Evolutionary conservation across 35 echinoderm and acorn worm genomes (phyloP), one percentile per base, ranked within the genome.

Genomic region (Apostichopus japonicus): DNA sequence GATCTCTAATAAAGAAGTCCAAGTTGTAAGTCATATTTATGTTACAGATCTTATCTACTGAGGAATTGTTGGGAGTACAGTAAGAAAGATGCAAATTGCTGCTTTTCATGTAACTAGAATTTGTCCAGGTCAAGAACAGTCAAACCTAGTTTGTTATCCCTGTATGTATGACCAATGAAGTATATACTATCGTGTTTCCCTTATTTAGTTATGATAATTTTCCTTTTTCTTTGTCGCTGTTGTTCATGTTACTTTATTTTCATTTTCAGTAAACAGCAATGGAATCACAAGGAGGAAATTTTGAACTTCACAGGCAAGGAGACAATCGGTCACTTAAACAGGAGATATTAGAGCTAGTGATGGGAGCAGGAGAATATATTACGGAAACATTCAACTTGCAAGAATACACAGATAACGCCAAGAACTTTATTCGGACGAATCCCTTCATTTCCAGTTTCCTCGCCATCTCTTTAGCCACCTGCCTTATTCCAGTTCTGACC

Each of bases 381-480:
- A 65, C 86, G 8, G 56, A 89, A 23, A 27, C 44, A 53, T 51
- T 89, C 56, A 89, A 89, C 17, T 72, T 89, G 24, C 56, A 89
- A 54, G 63, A 89, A 33, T 24, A 67, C 44, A 65, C 27, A 24
- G 86, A 89, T 2, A 67, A 89, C 0, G 51, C 63, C 1, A 89
- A 73, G 63, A 21, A 23, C 17, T 23, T 89, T 89, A 33, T 73
- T 21, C 13, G 27, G 13, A 56, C 56, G 10, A 10, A 89, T 73
- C 86, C 86, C 8, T 89, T 89, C 22, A 19, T 72, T 65, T 72
- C 86, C 8, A 72, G 56, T 33, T 89, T 89, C 61, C 21, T 89
- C 6, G 62, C 63, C 61, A 89, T 89, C 19, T 89, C 86, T 17
- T 27, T 89, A 19, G n/a, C 86, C 13, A 21, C 61, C 16, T 89